phyloP scores from a whole-genome alignment of 2,113 vertebrate species.

The Theristicus caerulescens region DNA sequence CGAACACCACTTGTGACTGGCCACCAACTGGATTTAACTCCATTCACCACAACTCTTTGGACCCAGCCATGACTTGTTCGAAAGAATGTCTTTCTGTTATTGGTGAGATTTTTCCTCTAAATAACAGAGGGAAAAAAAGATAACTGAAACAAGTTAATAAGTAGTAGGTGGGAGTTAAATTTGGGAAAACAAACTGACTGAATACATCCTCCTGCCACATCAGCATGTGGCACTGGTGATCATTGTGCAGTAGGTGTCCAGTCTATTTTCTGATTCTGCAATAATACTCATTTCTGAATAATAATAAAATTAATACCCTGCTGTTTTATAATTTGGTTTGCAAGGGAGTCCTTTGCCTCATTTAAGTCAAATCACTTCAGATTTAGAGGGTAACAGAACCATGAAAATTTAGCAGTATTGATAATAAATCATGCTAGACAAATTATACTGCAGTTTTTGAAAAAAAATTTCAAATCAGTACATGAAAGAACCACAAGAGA shows the following conservation, averaged over 20 bases:
- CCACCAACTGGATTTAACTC: no score
- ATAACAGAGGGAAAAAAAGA: neutral
- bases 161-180: neutral
- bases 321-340: constrained; percentile 47
- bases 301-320: constrained; percentile 43
- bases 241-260: neutral
- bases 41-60: no score
- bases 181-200: neutral
- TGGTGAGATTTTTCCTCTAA: neutral
- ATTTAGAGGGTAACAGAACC: constrained; percentile 13
- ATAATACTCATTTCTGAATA: constrained; percentile 12
- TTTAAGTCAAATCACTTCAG: constrained; percentile 40
- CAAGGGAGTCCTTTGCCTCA: constrained; percentile 15
- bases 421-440: neutral
- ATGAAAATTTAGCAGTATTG: neutral
- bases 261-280: neutral
- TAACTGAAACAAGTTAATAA: neutral
- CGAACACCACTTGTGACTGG: no score
- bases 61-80: neutral
- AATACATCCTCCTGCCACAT: neutral
- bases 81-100: neutral
- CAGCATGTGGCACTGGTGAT: neutral
- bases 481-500: neutral
- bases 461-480: neutral
- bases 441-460: neutral